These are phyloP conservation scores for rat (Rattus norvegicus) DNA, from an alignment of 2,113 vertebrate genomes.

Conservation along the genomic window GRCr8 NC_086021.1:45924501-45925000, in stretches of 20 bases:
- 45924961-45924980: background rate
- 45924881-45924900: background rate
- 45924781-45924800: too few species aligned
- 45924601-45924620: background rate
- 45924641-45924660: background rate
- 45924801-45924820: background rate
- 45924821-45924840: background rate
- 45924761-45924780: background rate
- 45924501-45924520: background rate
- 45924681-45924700: background rate
- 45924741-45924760: too few species aligned
- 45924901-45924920: background rate
- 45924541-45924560: background rate
- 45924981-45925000: background rate
- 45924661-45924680: background rate
- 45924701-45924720: background rate
- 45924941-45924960: background rate
- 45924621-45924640: background rate
- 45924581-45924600: background rate
- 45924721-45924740: background rate
- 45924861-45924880: background rate
- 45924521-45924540: background rate
- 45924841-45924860: background rate
- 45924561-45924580: background rate
- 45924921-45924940: background rate